Percentiles rank a stretch among this genome's conserved stretches.
These are phyloP conservation scores for Aix galericulata DNA, from an alignment of 2,113 vertebrate species.

Conservation along the genomic window DNA sequence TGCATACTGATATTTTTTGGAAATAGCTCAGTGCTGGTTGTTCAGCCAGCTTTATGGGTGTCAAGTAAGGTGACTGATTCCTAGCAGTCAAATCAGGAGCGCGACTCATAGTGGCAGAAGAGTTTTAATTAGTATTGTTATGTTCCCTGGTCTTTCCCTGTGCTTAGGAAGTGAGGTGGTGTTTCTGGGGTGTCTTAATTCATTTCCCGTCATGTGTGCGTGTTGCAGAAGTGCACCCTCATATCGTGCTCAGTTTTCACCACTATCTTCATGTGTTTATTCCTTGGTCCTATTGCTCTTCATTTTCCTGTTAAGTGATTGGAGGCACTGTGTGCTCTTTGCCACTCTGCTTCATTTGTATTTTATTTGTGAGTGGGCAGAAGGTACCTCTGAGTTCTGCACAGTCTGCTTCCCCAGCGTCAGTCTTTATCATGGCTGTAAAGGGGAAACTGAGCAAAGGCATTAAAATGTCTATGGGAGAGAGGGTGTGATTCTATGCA, in stretches of 20 bases:
- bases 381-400: background rate
- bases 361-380: background rate
- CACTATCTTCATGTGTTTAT: background rate
- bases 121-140: background rate
- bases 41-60: background rate
- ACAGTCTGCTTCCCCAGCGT: background rate
- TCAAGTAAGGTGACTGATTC: background rate
- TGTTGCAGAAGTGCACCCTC: background rate
- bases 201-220: accelerated
- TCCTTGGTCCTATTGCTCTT: background rate
- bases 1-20: background rate
- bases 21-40: background rate
- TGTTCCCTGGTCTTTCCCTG: background rate
- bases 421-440: background rate
- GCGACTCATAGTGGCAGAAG: background rate
- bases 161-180: background rate
- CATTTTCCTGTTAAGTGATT: background rate
- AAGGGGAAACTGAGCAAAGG: background rate
- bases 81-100: background rate
- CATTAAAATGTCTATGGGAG: background rate
- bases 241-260: background rate
- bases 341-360: background rate
- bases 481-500: background rate
- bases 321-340: background rate
- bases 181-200: background rate